Evolutionary conservation across 2,113 vertebrate genomes (phyloP).

Genomic region (Catharus fuscescens): DNA sequence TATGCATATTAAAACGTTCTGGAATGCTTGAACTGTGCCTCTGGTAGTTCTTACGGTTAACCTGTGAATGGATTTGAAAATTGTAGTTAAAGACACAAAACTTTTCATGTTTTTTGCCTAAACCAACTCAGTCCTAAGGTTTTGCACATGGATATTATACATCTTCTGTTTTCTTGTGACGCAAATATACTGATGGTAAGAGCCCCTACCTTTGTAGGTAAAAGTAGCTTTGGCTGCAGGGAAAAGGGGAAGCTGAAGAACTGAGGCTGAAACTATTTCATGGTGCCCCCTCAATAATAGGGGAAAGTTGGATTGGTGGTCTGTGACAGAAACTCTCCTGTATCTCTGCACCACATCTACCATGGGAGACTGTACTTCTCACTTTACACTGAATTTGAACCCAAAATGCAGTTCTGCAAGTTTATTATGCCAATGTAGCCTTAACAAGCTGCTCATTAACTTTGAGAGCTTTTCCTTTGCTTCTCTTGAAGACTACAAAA

Average conservation of each 20-base stretch:
- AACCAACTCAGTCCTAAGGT: not conserved
- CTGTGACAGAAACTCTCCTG: not conserved
- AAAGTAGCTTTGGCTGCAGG: not conserved
- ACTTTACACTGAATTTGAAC: constrained; percentile 46
- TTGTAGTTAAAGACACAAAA: not conserved
- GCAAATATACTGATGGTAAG: not conserved
- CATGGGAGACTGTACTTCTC: not conserved
- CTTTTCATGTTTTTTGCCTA: not conserved
- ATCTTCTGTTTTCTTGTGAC: not conserved
- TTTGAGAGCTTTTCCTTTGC: constrained; percentile 33
- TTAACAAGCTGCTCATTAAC: not conserved
- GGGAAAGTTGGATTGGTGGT: not conserved
- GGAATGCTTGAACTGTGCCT: not conserved
- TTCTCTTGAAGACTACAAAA: not conserved
- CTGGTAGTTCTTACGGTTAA: constrained; percentile 23
- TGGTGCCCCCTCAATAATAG: not conserved
- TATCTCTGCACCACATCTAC: not conserved
- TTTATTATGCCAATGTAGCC: not conserved
- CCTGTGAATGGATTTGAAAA: constrained; percentile 7
- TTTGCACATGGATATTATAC: not conserved
- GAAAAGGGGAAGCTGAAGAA: not conserved
- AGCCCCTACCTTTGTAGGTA: not conserved
- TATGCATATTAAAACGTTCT: not conserved
- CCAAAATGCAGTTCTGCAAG: not conserved
- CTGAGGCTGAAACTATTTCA: not conserved